Percentiles rank a stretch among this genome's conserved stretches.
Evolutionary conservation across 2,113 vertebrate genomes (phyloP).

Genomic region (Anseranas semipalmata): DNA sequence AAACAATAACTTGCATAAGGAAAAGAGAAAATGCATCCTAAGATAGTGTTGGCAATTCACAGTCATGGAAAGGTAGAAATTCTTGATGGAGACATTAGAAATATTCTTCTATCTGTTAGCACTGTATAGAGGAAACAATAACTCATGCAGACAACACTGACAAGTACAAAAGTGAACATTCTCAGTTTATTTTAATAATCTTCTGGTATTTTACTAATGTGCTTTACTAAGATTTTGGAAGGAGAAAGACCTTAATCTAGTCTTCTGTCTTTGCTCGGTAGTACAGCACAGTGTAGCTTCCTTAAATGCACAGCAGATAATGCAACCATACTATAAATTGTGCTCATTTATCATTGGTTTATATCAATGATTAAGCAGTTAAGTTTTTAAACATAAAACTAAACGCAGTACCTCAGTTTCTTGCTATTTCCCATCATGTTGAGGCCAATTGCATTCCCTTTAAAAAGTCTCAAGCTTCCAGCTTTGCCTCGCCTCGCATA

Average conservation of each 20-base stretch:
- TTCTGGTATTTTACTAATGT: background rate
- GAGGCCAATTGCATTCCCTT: constrained; percentile 81
- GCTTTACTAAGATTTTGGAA: background rate
- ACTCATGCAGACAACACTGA: background rate
- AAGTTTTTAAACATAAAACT: background rate
- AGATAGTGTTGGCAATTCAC: background rate
- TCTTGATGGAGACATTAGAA: background rate
- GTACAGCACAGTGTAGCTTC: background rate
- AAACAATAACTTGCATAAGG: background rate
- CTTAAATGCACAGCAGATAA: background rate
- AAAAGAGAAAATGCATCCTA: background rate
- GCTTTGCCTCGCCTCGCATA: constrained; percentile 81
- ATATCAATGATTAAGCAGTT: background rate
- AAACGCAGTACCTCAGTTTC: constrained; percentile 80
- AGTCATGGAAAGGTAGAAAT: background rate
- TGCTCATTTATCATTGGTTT: background rate
- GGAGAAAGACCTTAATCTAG: background rate
- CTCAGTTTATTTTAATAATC: background rate
- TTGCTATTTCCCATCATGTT: constrained; percentile 85
- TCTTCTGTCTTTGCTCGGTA: background rate
- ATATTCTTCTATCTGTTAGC: background rate
- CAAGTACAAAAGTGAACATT: background rate
- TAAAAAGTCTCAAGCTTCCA: constrained; percentile 74
- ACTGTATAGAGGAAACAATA: background rate
- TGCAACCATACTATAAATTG: background rate